Evolutionary conservation across 2,113 vertebrate genomes (phyloP).

Genomic region (Amblyornis subalaris): DNA sequence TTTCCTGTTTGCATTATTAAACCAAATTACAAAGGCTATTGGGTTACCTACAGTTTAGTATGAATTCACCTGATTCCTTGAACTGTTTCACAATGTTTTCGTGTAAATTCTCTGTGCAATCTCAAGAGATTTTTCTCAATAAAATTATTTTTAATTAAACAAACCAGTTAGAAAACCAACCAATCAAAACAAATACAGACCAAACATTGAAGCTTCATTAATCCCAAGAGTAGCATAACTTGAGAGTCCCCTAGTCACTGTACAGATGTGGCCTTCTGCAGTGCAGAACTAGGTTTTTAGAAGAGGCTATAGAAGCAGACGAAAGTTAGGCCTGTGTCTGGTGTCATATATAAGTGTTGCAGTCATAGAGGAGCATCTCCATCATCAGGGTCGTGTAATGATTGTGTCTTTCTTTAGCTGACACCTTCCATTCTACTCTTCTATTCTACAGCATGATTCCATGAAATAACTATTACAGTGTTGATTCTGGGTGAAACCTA

Average conservation of each 20-base stretch:
- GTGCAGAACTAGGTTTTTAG: not conserved
- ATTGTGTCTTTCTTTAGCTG: not conserved
- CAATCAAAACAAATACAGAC: not conserved
- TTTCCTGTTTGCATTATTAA: constrained; percentile 37
- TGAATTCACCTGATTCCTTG: constrained; percentile 19
- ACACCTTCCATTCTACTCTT: not conserved
- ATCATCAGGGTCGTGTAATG: no score
- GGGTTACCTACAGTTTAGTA: constrained; percentile 24
- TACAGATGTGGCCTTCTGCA: not conserved
- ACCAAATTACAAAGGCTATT: constrained; percentile 14
- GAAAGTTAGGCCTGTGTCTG: not conserved
- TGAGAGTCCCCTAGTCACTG: not conserved
- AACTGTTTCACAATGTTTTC: constrained; percentile 11
- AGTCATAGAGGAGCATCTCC: not conserved
- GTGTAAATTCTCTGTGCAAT: not conserved
- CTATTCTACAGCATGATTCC: not conserved
- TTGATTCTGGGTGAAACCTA: not conserved
- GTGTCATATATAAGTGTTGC: not conserved
- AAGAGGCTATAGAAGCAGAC: not conserved
- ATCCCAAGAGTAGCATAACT: not conserved
- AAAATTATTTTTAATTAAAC: constrained; percentile 39
- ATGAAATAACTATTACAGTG: not conserved
- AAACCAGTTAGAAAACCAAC: not conserved
- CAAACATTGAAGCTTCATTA: not conserved
- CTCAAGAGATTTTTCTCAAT: constrained; percentile 22